phyloP scores from a whole-genome alignment of 2,113 vertebrate species.

The Greenwoodochromis staneri region DNA sequence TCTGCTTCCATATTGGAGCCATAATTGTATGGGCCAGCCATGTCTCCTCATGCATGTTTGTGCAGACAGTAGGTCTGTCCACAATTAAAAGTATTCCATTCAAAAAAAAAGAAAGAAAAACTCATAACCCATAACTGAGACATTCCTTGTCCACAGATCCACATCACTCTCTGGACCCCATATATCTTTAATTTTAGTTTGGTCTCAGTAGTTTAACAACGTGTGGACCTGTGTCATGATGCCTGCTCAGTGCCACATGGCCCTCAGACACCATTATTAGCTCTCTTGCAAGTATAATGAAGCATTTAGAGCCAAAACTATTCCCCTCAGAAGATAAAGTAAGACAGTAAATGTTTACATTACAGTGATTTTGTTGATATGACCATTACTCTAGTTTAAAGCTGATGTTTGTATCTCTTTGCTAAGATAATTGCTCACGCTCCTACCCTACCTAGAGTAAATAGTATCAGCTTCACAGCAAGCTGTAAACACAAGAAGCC shows the following conservation, averaged over 20 bases:
- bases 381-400: not conserved
- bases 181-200: not conserved
- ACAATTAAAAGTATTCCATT: not conserved
- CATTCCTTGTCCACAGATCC: not conserved
- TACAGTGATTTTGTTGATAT: not conserved
- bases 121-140: not conserved
- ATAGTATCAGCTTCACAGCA: not conserved
- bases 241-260: not conserved
- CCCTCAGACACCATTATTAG: not conserved
- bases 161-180: rapidly evolving
- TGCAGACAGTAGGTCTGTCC: not conserved
- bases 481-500: not conserved
- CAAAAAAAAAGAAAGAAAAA: not conserved
- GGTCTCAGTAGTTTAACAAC: not conserved
- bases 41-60: not conserved
- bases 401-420: not conserved
- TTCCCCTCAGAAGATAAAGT: not conserved
- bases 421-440: not conserved
- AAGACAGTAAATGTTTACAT: not conserved
- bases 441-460: not conserved
- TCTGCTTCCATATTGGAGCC: not conserved
- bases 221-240: rapidly evolving
- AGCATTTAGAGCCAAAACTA: not conserved
- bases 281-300: not conserved
- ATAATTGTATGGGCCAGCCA: not conserved